Evolutionary conservation across 2,888 invertebrate species (phyloP).

Genomic region (Protophormia terraenovae): DNA sequence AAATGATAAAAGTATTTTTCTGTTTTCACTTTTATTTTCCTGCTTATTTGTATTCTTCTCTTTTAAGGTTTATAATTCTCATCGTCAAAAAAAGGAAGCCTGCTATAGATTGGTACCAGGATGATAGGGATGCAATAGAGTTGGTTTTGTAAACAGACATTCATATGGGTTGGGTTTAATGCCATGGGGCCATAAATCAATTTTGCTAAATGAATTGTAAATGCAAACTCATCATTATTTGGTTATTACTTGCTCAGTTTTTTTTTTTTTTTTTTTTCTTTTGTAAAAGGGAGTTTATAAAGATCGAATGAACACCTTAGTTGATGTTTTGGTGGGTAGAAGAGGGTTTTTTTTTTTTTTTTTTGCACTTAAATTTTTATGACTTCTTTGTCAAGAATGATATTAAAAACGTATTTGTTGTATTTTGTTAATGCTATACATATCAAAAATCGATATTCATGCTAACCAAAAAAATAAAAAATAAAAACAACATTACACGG

Average conservation of each 20-base stretch:
- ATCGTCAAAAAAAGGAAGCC: not conserved
- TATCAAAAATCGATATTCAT: too few species aligned
- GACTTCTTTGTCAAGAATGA: too few species aligned
- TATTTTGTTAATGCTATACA: too few species aligned
- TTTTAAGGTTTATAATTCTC: not conserved
- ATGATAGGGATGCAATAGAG: not conserved
- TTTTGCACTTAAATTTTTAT: too few species aligned
- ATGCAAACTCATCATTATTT: slow-evolving; percentile 12
- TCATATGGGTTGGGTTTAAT: not conserved
- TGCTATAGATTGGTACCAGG: not conserved
- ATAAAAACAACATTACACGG: too few species aligned
- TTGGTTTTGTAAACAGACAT: not conserved
- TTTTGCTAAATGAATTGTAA: not conserved
- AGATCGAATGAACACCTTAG: not conserved
- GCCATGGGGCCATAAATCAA: not conserved
- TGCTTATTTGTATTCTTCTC: not conserved
- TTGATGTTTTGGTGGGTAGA: not conserved
- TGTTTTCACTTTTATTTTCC: not conserved
- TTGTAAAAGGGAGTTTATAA: not conserved
- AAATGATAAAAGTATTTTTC: not conserved
- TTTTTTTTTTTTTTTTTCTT: not conserved
- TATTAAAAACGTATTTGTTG: too few species aligned
- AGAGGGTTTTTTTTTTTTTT: not conserved
- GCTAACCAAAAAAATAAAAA: too few species aligned
- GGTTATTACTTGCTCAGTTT: too few species aligned